Base-by-base conservation (phyloP, 1,140 invertebrate genomes). In the Yoshiicerus persimilis region DNA sequence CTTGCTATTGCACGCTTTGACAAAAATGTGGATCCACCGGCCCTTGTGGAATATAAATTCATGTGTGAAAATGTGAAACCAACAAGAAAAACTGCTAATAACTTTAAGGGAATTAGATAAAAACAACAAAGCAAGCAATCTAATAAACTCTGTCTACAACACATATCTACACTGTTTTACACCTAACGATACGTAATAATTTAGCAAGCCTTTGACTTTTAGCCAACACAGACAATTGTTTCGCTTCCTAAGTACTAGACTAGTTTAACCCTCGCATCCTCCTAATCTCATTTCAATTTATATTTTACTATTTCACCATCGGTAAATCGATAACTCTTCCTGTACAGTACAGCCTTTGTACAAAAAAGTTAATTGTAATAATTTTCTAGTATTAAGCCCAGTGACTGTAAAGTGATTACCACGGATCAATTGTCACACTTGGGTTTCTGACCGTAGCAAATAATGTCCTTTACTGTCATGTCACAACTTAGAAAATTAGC, bases 11-110 rank as follows among this genome's bases (percentile, higher is more conserved):
- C 25, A 70, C 27, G 16, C 66, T 70, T 30, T 36, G 32, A n/a
- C 32, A 36, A n/a, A 80, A 23, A 80, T 80, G 34, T 38, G 75
- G 32, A 34, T 36, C 16, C n/a, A 38, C 75, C 75, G 75, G 32
- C 75, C 38, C 20, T 80, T 80, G 75, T 80, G 9, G 25, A 30
- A 66, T 30, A 30, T 70, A 9, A 70, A 70, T 30, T 27, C 66
- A 70, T 30, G 75, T 80, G 30, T 36, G 70, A 32, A 32, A 75
- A 75, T 77, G 30, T 80, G 16, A 80, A 23, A 80, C 75, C 13
- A 80, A 80, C 75, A 36, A n/a, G 75, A 80, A 80, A 80, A 80
- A 80, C 30, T 80, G 34, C 34, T 80, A 80, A 80, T 80, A 80
- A 38, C 75, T 80, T 80, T 80, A 16, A 25, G 34, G 20, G 75